phyloP scores from a whole-genome alignment of 1,140 invertebrate genomes.

The Patella vulgata region DNA sequence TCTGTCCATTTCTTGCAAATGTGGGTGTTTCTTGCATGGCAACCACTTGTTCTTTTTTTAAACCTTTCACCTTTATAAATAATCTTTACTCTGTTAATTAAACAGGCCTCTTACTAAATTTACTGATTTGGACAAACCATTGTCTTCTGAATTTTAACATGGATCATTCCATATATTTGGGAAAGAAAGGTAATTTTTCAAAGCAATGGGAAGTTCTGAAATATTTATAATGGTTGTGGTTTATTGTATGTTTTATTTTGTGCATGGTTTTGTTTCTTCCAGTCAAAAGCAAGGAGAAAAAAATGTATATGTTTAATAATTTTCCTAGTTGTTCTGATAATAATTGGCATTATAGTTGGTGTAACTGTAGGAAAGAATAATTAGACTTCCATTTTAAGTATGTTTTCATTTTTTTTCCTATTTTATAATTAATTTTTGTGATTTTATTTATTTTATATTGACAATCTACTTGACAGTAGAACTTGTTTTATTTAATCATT shows the following conservation, averaged over 20 bases:
- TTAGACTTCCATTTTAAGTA: background rate
- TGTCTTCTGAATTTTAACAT: background rate
- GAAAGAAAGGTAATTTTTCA: conserved; percentile 7
- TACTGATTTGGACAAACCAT: background rate
- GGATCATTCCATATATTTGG: conserved; percentile 4
- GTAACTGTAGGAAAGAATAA: conserved; percentile 32
- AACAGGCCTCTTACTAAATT: background rate
- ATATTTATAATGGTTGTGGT: conserved; percentile 27
- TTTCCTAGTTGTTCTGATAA: conserved; percentile 74
- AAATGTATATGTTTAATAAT: conserved; percentile 81
- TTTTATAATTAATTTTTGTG: background rate
- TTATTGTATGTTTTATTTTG: conserved; percentile 27
- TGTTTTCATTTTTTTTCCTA: conserved; percentile 1
- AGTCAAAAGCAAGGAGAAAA: conserved; percentile 87
- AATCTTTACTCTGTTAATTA: background rate
- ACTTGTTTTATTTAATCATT: background rate
- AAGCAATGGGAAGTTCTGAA: conserved; percentile 24
- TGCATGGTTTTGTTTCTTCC: conserved; percentile 65
- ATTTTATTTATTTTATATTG: background rate
- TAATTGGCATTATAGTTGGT: conserved; percentile 78
- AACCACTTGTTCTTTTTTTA: too few relatives aligned
- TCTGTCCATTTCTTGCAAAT: too few relatives aligned
- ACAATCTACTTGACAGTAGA: background rate
- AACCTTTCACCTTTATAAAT: background rate
- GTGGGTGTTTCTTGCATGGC: too few relatives aligned